Percentiles rank a stretch among this genome's conserved stretches.
Conservation (phyloP, 1,140 invertebrate species). For the Holcopasites calliopsidis region DNA sequence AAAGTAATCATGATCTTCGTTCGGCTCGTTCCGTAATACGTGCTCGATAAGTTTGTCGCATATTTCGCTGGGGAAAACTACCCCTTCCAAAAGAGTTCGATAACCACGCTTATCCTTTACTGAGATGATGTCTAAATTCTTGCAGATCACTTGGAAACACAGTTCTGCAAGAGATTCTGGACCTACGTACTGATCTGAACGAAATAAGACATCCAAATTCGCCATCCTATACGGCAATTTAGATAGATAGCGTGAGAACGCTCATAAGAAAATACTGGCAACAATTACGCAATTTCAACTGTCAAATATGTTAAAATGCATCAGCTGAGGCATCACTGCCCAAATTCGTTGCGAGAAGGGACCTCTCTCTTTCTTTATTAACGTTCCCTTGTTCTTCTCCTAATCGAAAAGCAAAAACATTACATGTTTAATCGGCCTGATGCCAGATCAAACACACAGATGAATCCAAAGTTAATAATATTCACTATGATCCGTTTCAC, state of each 20-base stretch:
- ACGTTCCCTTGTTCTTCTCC: neutral
- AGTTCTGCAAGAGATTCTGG: constrained; percentile 81
- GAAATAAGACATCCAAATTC: constrained; percentile 68
- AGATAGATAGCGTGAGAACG: constrained; percentile 37
- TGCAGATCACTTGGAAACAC: constrained; percentile 83
- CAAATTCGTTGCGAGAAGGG: constrained; percentile 1
- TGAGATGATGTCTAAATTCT: constrained; percentile 83
- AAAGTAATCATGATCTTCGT: constrained; percentile 83
- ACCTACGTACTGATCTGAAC: constrained; percentile 68
- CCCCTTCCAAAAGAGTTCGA: constrained; percentile 77
- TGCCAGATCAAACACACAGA: constrained; percentile 10
- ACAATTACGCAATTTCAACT: constrained; percentile 61
- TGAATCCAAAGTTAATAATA: neutral
- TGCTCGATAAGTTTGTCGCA: constrained; percentile 85
- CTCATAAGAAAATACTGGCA: constrained; percentile 38
- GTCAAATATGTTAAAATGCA: constrained; percentile 58
- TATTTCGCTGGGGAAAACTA: constrained; percentile 85
- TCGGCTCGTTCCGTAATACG: constrained; percentile 81
- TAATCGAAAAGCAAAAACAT: neutral
- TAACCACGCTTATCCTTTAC: constrained; percentile 69
- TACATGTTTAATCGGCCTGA: neutral
- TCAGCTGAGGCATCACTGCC: constrained; percentile 50
- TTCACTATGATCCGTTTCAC: neutral
- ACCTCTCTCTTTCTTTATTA: constrained; percentile 1
- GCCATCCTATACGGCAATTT: constrained; percentile 63